Evolutionary conservation across 2,113 vertebrate genomes (phyloP).

Genomic region (Prionailurus bengalensis): DNA sequence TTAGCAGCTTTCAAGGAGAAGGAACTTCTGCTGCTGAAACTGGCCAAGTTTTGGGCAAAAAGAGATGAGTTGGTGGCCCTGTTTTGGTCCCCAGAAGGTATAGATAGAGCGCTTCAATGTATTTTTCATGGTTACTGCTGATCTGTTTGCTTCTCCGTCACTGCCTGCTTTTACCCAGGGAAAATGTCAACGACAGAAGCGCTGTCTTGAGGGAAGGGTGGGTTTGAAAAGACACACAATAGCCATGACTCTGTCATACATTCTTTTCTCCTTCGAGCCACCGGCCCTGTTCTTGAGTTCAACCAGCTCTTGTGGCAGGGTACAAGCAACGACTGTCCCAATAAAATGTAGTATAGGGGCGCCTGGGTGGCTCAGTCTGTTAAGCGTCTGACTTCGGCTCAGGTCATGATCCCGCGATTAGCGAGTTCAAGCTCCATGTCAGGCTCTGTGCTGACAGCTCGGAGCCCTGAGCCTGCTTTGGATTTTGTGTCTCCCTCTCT

Average conservation of each 20-base stretch:
- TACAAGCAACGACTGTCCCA: background rate
- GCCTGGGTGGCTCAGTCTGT: too few species aligned
- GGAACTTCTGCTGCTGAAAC: background rate
- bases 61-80: background rate
- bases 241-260: background rate
- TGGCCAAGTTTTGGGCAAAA: background rate
- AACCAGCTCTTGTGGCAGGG: fast-evolving
- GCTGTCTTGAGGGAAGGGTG: background rate
- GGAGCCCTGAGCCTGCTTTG: too few species aligned
- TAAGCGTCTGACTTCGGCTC: too few species aligned
- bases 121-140: background rate
- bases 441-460: too few species aligned
- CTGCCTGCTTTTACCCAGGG: background rate
- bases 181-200: background rate
- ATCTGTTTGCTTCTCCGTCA: background rate
- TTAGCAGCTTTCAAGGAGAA: background rate
- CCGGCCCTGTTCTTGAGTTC: too few species aligned
- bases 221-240: background rate
- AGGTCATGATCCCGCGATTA: too few species aligned
- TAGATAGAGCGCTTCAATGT: background rate
- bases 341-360: background rate
- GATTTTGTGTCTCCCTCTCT: too few species aligned
- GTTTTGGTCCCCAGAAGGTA: background rate
- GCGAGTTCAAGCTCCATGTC: too few species aligned
- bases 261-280: background rate